A percentile compares a stretch with the other conserved stretches of the same genome.
phyloP scores from a whole-genome alignment of 2,888 invertebrate species.

The Leistus spinibarbis region DNA sequence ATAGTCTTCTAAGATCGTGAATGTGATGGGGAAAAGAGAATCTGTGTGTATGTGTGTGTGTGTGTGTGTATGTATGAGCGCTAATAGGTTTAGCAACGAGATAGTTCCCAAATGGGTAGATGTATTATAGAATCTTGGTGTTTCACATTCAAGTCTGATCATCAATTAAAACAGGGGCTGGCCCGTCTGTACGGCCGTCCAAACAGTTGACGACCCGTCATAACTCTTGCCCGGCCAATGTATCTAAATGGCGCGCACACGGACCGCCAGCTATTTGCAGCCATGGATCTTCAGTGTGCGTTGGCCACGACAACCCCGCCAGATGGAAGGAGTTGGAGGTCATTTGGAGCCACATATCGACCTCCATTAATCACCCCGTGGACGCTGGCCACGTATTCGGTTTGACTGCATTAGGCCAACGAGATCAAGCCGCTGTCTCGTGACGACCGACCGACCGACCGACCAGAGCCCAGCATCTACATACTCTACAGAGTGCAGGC shows the following conservation, averaged over 20 bases:
- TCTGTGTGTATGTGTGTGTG: neutral
- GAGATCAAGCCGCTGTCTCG: conserved; percentile 28
- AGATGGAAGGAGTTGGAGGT: conserved; percentile 19
- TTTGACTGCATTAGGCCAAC: conserved; percentile 29
- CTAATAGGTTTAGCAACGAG: conserved; percentile 1
- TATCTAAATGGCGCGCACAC: conserved; percentile 22
- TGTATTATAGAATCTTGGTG: conserved; percentile 7
- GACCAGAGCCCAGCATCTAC: neutral
- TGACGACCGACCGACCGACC: neutral
- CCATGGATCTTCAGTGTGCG: neutral
- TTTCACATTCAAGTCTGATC: conserved; percentile 28
- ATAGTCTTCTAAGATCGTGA: no score
- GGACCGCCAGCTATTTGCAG: neutral
- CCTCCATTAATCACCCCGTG: conserved; percentile 32
- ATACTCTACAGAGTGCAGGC: no score
- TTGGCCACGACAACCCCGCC: conserved; percentile 3
- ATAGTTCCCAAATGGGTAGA: neutral
- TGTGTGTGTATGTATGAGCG: neutral
- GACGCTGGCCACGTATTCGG: conserved; percentile 6
- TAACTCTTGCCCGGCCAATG: conserved; percentile 20
- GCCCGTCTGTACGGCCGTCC: conserved; percentile 8
- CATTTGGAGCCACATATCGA: conserved; percentile 37
- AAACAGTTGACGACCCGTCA: conserved; percentile 36
- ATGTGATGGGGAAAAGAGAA: no score
- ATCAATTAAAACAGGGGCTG: conserved; percentile 33